Conservation (phyloP, 2,888 invertebrate genomes). For the Celastrina argiolus region DNA sequence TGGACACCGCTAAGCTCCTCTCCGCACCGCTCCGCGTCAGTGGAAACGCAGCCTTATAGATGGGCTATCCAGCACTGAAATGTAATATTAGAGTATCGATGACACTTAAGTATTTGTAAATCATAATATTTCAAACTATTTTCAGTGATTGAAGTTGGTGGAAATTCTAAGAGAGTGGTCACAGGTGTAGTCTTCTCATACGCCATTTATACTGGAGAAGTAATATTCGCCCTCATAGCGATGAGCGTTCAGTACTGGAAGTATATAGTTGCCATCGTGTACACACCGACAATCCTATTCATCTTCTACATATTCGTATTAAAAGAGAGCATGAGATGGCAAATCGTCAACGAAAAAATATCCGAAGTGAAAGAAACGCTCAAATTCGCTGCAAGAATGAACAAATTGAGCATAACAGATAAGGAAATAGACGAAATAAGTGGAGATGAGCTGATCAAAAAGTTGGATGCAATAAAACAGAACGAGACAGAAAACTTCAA, state of each 20-base stretch:
- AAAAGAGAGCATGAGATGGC: conserved; percentile 60
- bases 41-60: too few species aligned
- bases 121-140: conserved; percentile 28
- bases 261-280: conserved; percentile 48
- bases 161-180: conserved; percentile 48
- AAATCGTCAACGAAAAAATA: conserved; percentile 53
- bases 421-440: conserved; percentile 49
- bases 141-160: conserved; percentile 61
- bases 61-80: too few species aligned
- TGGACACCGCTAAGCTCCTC: too few species aligned
- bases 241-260: conserved; percentile 65
- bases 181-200: conserved; percentile 57
- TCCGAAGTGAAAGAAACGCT: conserved; percentile 50
- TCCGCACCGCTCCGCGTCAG: too few species aligned
- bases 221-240: conserved; percentile 53
- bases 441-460: conserved; percentile 47
- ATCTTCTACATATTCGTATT: conserved; percentile 45
- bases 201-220: conserved; percentile 57
- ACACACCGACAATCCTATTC: conserved; percentile 52
- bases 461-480: conserved; percentile 50
- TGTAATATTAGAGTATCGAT: too few species aligned
- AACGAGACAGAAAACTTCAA: conserved; percentile 51
- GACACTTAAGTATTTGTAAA: too few species aligned
- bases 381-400: conserved; percentile 46
- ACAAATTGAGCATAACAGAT: conserved; percentile 45